A percentile compares a stretch with the other conserved stretches of the same genome.
phyloP scores from a whole-genome alignment of 2,797 vertebrate species.

The Limnodromus scolopaceus region DNA sequence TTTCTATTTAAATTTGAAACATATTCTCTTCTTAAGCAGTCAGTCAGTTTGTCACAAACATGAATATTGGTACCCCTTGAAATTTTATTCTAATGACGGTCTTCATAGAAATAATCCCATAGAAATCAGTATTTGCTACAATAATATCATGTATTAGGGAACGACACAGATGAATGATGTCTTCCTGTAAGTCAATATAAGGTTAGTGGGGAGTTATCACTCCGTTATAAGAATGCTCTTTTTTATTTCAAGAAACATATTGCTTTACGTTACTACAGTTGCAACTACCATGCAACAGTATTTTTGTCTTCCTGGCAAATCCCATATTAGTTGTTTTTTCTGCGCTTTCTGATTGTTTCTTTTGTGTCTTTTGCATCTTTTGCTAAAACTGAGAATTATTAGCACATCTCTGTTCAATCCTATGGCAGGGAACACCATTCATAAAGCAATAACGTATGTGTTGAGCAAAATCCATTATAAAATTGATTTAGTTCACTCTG shows the following conservation, averaged over 20 bases:
- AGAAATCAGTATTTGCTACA: neutral
- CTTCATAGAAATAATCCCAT: neutral
- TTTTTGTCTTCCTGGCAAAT: neutral
- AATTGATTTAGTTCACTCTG: neutral
- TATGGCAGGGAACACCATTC: accelerated
- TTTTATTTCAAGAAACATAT: neutral
- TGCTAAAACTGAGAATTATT: neutral
- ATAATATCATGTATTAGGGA: neutral
- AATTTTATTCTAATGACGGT: neutral
- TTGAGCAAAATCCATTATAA: neutral
- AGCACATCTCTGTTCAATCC: neutral
- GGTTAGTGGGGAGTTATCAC: neutral
- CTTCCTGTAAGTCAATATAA: neutral
- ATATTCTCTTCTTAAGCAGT: neutral
- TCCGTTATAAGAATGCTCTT: neutral
- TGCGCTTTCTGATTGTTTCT: neutral
- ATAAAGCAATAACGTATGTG: neutral
- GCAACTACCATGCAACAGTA: neutral
- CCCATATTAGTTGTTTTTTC: neutral
- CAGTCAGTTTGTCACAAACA: neutral
- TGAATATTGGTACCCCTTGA: neutral
- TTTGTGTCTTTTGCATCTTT: neutral
- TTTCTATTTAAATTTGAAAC: neutral
- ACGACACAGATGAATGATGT: neutral
- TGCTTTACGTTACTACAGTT: neutral